Conservation (phyloP, 2,888 invertebrate species). For the Hymenopus coronatus region DNA sequence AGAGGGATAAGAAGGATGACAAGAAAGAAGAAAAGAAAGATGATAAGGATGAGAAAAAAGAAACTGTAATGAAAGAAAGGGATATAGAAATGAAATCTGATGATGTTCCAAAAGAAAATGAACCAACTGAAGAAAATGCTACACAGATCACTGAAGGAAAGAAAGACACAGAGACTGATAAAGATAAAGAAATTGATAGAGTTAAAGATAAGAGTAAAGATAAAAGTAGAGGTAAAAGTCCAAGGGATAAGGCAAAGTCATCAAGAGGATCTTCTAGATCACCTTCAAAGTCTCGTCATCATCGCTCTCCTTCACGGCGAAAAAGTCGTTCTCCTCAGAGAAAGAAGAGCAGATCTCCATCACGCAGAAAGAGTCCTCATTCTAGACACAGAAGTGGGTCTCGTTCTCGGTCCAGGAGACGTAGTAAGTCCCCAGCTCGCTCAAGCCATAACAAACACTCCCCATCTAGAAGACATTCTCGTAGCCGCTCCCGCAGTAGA, state of each 20-base stretch:
- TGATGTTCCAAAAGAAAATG: background rate
- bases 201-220: constrained; percentile 35
- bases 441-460: constrained; percentile 28
- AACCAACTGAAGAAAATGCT: constrained; percentile 25
- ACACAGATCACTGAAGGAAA: constrained; percentile 25
- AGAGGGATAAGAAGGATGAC: constrained; percentile 27
- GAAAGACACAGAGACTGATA: constrained; percentile 24
- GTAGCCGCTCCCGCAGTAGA: constrained; percentile 28
- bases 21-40: constrained; percentile 38
- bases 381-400: constrained; percentile 36
- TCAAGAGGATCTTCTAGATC: constrained; percentile 32
- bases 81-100: constrained; percentile 11
- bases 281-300: constrained; percentile 33
- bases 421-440: constrained; percentile 36
- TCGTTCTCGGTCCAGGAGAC: constrained; percentile 37
- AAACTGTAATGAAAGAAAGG: background rate
- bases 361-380: constrained; percentile 49
- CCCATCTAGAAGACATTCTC: constrained; percentile 27
- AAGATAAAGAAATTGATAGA: constrained; percentile 27
- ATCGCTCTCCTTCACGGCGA: constrained; percentile 29
- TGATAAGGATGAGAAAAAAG: constrained; percentile 24
- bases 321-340: constrained; percentile 35
- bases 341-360: constrained; percentile 44
- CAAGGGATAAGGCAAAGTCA: constrained; percentile 30
- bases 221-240: constrained; percentile 28